A percentile compares a stretch with the other conserved stretches of the same genome.
These are phyloP conservation scores for Gobius niger DNA, from an alignment of 2,113 vertebrate genomes.

Conservation along the genomic window DNA sequence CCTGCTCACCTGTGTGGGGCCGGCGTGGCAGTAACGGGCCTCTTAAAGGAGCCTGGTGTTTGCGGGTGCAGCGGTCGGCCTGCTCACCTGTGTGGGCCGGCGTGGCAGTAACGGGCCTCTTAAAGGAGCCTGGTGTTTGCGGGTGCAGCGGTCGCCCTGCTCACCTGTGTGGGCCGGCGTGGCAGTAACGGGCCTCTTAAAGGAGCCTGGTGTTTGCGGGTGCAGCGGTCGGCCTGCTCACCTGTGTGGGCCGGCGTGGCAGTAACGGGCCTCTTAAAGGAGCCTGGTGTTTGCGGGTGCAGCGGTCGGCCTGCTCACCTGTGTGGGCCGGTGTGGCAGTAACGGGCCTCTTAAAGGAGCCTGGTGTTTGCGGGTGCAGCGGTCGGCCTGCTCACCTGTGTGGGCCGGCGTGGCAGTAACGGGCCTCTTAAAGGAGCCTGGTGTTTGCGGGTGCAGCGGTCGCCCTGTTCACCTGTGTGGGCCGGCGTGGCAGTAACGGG, in stretches of 20 bases:
- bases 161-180: slow-evolving; percentile 21
- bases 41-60: slow-evolving; percentile 47
- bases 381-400: slow-evolving; percentile 30
- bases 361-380: slow-evolving; percentile 52
- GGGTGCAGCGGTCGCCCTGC: slow-evolving; percentile 45
- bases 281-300: slow-evolving; percentile 53
- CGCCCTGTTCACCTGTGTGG: slow-evolving; percentile 13
- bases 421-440: slow-evolving; percentile 36
- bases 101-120: slow-evolving; percentile 24
- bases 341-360: slow-evolving; percentile 35
- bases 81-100: slow-evolving; percentile 17
- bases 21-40: slow-evolving; percentile 28
- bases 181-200: slow-evolving; percentile 29
- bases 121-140: slow-evolving; percentile 52
- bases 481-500: slow-evolving; percentile 31
- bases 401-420: slow-evolving; percentile 29
- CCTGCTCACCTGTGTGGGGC: slow-evolving; percentile 9
- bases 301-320: slow-evolving; percentile 35
- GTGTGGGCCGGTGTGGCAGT: slow-evolving; percentile 28
- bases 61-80: slow-evolving; percentile 51
- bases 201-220: slow-evolving; percentile 54
- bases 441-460: slow-evolving; percentile 57
- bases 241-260: slow-evolving; percentile 29
- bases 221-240: slow-evolving; percentile 39
- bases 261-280: slow-evolving; percentile 30